Evolutionary conservation across 2,888 invertebrate genomes (phyloP).

Genomic region (Smittia sp.): DNA sequence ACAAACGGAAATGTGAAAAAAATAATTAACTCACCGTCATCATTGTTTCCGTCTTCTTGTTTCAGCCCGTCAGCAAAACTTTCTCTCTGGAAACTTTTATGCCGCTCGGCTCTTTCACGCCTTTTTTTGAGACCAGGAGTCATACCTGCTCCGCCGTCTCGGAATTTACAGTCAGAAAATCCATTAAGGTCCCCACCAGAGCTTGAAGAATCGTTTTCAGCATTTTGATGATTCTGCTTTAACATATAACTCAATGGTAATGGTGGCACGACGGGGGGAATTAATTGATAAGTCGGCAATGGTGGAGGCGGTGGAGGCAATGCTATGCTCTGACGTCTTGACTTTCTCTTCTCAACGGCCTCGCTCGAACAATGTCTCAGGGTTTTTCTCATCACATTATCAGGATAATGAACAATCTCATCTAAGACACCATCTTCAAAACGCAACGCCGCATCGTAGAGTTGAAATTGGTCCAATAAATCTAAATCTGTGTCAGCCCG

Average conservation of each 20-base stretch:
- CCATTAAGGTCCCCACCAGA: conserved; percentile 54
- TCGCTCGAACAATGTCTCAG: conserved; percentile 66
- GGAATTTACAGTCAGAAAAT: conserved; percentile 47
- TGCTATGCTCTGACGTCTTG: conserved; percentile 70
- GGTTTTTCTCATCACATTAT: conserved; percentile 70
- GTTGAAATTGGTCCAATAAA: conserved; percentile 87
- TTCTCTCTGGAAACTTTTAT: conserved; percentile 78
- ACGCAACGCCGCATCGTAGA: conserved; percentile 86
- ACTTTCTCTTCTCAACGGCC: conserved; percentile 71
- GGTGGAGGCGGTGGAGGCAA: conserved; percentile 55
- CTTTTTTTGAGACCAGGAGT: conserved; percentile 77
- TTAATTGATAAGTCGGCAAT: conserved; percentile 46
- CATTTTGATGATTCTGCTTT: conserved; percentile 46
- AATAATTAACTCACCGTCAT: conserved; percentile 48
- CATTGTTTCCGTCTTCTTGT: conserved; percentile 47
- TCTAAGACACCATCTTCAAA: conserved; percentile 58
- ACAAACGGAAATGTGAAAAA: neutral
- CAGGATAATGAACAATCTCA: conserved; percentile 58
- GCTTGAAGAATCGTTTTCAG: conserved; percentile 56
- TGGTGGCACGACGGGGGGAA: conserved; percentile 44
- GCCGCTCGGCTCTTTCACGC: conserved; percentile 78
- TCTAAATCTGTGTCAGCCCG: conserved; percentile 91
- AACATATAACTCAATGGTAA: conserved; percentile 45
- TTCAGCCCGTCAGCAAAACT: conserved; percentile 48
- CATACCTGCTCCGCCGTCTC: conserved; percentile 64